These are phyloP conservation scores for Synergus itoensis DNA, from an alignment of 2,888 invertebrate genomes.

Conservation along the genomic window DNA sequence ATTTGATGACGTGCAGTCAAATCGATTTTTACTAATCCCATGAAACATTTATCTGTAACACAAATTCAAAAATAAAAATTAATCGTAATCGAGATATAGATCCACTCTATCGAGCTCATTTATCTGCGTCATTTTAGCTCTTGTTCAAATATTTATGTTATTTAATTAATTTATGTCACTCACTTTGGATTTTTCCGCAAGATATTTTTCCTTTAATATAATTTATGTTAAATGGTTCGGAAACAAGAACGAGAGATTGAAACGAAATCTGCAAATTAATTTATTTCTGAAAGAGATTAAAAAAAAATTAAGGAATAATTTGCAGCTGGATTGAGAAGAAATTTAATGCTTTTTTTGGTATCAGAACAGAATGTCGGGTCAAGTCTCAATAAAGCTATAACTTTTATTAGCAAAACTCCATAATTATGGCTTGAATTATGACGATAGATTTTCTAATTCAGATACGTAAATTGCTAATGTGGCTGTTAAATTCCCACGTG, in stretches of 20 bases:
- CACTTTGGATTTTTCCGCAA: too few species aligned
- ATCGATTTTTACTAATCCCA: background rate
- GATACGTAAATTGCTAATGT: background rate
- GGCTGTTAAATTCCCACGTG: background rate
- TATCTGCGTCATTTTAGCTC: background rate
- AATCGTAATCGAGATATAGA: background rate
- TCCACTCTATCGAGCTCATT: background rate
- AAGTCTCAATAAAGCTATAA: background rate
- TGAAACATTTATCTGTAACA: background rate
- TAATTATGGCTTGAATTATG: background rate
- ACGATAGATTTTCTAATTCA: background rate
- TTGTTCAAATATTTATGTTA: background rate
- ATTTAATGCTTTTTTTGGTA: background rate
- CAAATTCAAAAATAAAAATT: background rate
- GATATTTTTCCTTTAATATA: too few species aligned
- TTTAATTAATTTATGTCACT: background rate
- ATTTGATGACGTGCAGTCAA: constrained; percentile 10
- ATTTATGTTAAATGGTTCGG: too few species aligned
- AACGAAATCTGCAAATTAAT: too few species aligned
- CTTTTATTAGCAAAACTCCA: background rate
- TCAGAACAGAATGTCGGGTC: background rate
- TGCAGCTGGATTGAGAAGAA: background rate
- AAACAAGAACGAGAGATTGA: too few species aligned
- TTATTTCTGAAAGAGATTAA: too few species aligned
- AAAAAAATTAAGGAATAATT: too few species aligned